These are phyloP conservation scores for Tenebrosternarchus preto DNA, from an alignment of 2,113 vertebrate genomes.

Conservation along the genomic window DNA sequence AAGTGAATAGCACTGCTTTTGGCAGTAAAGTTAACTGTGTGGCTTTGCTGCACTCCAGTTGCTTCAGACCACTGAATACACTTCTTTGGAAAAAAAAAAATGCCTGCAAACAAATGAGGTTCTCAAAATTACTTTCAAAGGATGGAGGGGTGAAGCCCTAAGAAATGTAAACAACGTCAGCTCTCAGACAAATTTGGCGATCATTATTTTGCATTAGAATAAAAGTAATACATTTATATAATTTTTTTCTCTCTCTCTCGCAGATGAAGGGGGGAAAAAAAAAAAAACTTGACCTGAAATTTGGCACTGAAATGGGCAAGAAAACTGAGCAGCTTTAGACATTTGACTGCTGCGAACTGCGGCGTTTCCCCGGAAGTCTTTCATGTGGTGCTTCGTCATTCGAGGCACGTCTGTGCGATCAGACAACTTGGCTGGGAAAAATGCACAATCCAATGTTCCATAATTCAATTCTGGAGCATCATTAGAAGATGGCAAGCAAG, in stretches of 20 bases:
- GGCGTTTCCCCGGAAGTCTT: background rate
- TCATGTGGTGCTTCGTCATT: background rate
- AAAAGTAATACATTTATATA: background rate
- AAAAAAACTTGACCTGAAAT: background rate
- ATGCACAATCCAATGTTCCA: conserved; percentile 15
- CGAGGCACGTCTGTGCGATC: conserved; percentile 23
- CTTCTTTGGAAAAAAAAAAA: conserved; percentile 16
- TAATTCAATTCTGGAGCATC: background rate
- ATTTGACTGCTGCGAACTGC: conserved; percentile 13
- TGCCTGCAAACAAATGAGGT: background rate
- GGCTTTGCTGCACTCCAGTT: conserved; percentile 31
- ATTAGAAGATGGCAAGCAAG: background rate
- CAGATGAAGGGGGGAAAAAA: background rate
- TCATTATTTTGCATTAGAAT: background rate
- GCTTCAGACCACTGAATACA: conserved; percentile 13
- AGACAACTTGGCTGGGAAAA: conserved; percentile 20
- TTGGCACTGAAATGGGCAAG: background rate
- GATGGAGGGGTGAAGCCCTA: background rate
- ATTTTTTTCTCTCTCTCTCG: background rate
- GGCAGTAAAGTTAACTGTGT: conserved; percentile 31
- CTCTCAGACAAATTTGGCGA: background rate
- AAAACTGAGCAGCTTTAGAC: background rate
- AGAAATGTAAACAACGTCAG: conserved; percentile 1
- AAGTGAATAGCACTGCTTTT: conserved; percentile 26
- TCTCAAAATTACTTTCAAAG: background rate